Base-by-base conservation (phyloP, 2,888 invertebrate genomes). In the Asteroscopus sphinx region DNA sequence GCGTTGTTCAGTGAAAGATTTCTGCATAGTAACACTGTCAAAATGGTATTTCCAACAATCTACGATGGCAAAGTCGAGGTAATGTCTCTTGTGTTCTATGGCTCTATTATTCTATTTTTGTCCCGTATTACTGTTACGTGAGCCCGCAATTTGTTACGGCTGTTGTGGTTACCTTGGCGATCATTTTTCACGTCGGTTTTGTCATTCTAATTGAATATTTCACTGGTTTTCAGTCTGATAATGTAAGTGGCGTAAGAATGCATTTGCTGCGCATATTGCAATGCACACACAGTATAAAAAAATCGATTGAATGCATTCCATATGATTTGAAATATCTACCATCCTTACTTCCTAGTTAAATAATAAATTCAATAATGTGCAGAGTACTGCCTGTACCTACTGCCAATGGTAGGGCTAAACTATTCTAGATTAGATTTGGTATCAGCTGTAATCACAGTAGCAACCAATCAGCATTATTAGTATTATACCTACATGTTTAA, bases 1-100 rank as follows among this genome's bases (percentile, higher is more conserved):
- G 78, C 79, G 68, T 78, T 76, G 80, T 85, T 83, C 77, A 79
- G 83, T 82, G 80, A 81, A 73, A 87, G 80, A 82, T 79, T 73
- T 49, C 76, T 88, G 57, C 85, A 86, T 77, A 74, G 56, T 57
- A 77, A 66, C 66, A 60, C 77, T 68, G 74, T 80, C 68, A 88
- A 86, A 53, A 91, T 95, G 95, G 95, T 91, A 71, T 94, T 91
- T 88, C 77, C 90, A 30, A 93, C 94, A 28, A 70, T 86, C 68
- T 89, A 89, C 84, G 94, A 94, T 86, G 88, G 86, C 36, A 88
- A 88, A 85, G 72, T 80, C 39, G 90, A 90, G 91, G 91, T 91
- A 90, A 78, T 72, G 48, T 59, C 54, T 42, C 46, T 46, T 54
- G 36, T 63, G 53, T 53, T 60, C 44, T 52, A 58, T 65, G 62